Base-by-base conservation (phyloP, 2,797 vertebrate species). In the Argyrosomus regius region DNA sequence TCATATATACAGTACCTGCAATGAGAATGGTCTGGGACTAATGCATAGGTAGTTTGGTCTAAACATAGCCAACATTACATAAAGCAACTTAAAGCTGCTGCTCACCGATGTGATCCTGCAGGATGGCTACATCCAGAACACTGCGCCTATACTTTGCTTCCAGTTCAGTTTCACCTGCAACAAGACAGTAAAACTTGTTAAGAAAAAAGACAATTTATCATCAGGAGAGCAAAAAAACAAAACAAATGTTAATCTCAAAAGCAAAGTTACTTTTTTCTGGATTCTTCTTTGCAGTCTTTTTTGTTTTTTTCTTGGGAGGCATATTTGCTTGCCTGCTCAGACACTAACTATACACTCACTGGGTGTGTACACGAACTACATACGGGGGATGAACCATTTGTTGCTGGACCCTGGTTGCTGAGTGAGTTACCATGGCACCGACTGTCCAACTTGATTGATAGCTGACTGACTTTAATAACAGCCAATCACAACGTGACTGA, bases 41-140 rank as follows among this genome's bases (percentile, higher is more conserved):
- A 45, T 24, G 10, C 3, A 16, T n/a, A 4, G 26, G 13, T 46
- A 35, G 17, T 45, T 57, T 60, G 28, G 5, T 7, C 28, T 39
- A 5, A 79, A 18, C 10, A 45, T 39, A 43, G 14, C 7, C 17
- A 2, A n/a, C 41, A 62, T 58, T 9, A 13, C 16, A 64, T 43
- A 48, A 39, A 61, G 12, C 6, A 77, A 52, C 18, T 46, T 35
- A 45, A 65, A 53, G 54, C 3, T 35, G 17, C 64, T 72, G 63
- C 95, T 96, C 84, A 96, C 95, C 93, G 11, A 96, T 83, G n/a
- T 86, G 93, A 75, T 96, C 93, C 79, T 88, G 91, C 3, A 95
- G 93, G 49, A 95, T 57, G 39, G 92, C 90, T 69, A 92, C 88
- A 75, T 96, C 95, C 80, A 94, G 77, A 43, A 73, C 35, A 62